phyloP scores from a whole-genome alignment of 1,140 invertebrate genomes.

The Solen grandis region DNA sequence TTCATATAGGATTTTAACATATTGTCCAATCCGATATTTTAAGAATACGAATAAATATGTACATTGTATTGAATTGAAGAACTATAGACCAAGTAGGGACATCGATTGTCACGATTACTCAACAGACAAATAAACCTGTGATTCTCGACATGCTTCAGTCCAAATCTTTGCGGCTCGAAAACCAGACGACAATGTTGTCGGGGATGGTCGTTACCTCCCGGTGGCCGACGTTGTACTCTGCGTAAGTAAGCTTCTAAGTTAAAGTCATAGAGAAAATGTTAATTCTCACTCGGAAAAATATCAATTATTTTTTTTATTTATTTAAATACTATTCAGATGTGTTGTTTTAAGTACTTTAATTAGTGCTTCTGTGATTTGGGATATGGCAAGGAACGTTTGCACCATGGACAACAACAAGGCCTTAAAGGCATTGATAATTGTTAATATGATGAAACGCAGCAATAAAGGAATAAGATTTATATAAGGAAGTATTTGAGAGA shows the following conservation, averaged over 20 bases:
- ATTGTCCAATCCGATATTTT: too few relatives aligned
- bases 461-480: background rate
- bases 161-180: slow-evolving; percentile 87
- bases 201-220: slow-evolving; percentile 88
- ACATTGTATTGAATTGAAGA: too few relatives aligned
- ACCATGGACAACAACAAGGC: background rate
- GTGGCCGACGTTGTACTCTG: slow-evolving; percentile 88
- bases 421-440: background rate
- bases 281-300: background rate
- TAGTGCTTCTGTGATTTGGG: background rate
- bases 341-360: background rate
- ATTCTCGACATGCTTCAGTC: slow-evolving; percentile 79
- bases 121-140: too few relatives aligned
- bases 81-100: too few relatives aligned
- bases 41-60: too few relatives aligned
- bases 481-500: background rate
- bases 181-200: slow-evolving; percentile 88
- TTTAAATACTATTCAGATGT: background rate
- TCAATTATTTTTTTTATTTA: background rate
- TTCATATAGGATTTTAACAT: too few relatives aligned
- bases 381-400: background rate
- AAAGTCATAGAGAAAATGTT: background rate
- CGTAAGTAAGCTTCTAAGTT: slow-evolving; percentile 85
- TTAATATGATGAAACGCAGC: background rate
- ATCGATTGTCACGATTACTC: too few relatives aligned